phyloP scores from a whole-genome alignment of 2,888 invertebrate species.

The Amblyjoppa fuscipennis region DNA sequence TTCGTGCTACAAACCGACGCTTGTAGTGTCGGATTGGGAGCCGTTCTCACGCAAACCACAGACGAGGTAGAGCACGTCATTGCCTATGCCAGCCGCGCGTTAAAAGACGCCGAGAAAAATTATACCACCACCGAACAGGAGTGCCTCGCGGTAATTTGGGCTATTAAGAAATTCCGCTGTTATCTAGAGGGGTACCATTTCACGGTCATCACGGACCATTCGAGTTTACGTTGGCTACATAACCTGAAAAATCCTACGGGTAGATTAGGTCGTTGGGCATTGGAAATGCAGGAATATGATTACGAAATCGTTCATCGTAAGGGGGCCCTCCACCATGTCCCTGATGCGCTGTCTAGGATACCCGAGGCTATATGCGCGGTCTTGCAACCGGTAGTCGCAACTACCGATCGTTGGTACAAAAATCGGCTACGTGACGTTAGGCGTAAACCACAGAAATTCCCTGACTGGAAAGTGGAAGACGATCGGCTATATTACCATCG shows the following conservation, averaged over 20 bases:
- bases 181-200: slow-evolving; percentile 72
- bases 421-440: neutral
- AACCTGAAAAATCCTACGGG: slow-evolving; percentile 69
- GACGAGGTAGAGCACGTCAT: too few species aligned
- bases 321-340: slow-evolving; percentile 19
- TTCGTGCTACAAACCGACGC: too few species aligned
- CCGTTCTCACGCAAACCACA: too few species aligned
- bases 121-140: slow-evolving; percentile 62
- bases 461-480: slow-evolving; percentile 45
- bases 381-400: too few species aligned
- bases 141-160: slow-evolving; percentile 70
- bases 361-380: neutral
- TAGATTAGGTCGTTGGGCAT: slow-evolving; percentile 67
- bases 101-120: slow-evolving; percentile 1
- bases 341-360: slow-evolving; percentile 55
- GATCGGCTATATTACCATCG: slow-evolving; percentile 38
- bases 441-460: neutral
- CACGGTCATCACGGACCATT: slow-evolving; percentile 72
- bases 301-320: slow-evolving; percentile 56
- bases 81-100: neutral
- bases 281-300: slow-evolving; percentile 61
- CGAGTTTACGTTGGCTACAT: slow-evolving; percentile 69
- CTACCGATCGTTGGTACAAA: slow-evolving; percentile 41
- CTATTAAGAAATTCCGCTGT: slow-evolving; percentile 66
- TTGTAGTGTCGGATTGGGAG: too few species aligned